Evolutionary conservation across 2,113 vertebrate genomes (phyloP).

Genomic region (Toxostoma redivivum): DNA sequence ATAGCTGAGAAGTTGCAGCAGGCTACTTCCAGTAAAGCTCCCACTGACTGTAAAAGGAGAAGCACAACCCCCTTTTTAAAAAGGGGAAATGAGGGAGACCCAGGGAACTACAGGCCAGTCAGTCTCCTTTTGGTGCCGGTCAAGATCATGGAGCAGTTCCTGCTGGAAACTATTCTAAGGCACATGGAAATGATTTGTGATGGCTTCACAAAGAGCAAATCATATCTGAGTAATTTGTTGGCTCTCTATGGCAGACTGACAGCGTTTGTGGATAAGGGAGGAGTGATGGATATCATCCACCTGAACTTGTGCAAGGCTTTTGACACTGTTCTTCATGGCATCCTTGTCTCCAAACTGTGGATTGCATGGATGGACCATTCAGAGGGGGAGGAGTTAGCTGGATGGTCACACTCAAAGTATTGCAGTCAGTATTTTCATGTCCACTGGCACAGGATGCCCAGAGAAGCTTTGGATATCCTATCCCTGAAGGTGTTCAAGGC

Average conservation of each 20-base stretch:
- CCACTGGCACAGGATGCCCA: not conserved
- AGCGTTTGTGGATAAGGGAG: accelerated
- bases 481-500: not conserved
- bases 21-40: not conserved
- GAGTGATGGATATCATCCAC: no score
- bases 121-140: not conserved
- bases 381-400: not conserved
- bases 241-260: not conserved
- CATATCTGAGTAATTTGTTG: not conserved
- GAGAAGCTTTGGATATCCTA: not conserved
- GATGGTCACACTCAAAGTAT: not conserved
- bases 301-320: not conserved
- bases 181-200: not conserved
- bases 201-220: not conserved
- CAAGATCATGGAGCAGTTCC: not conserved
- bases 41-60: not conserved
- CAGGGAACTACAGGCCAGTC: not conserved
- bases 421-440: not conserved
- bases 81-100: not conserved
- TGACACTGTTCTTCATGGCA: not conserved
- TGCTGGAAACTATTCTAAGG: not conserved
- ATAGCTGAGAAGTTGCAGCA: not conserved
- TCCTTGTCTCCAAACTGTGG: not conserved
- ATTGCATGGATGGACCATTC: not conserved
- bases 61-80: not conserved